Base-by-base conservation (phyloP, 2,113 vertebrate species). In the Bujurquina vittata region DNA sequence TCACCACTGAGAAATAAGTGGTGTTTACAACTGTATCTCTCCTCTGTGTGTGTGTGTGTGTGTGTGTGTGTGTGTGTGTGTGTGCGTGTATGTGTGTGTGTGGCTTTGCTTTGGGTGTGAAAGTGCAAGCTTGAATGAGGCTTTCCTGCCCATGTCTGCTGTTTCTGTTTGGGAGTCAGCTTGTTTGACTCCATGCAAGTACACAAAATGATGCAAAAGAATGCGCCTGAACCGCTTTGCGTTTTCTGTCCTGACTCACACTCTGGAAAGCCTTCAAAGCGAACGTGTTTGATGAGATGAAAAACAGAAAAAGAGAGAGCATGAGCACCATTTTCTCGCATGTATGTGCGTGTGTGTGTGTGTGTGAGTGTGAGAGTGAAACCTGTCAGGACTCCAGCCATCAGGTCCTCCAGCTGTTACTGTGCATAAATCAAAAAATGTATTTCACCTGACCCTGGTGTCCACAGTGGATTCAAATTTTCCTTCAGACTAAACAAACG, bases 211-310 rank as follows among this genome's bases (percentile, higher is more conserved):
- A 91, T 29, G 72, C 84, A 74, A 56, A 90, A 81, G 65, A 88
- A 77, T 80, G 83, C 78, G 69, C 83, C 55, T 56, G 80, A 85
- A 67, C 75, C 17, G 17, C 76, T 61, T 84, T 89, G 79, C 12
- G 26, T 31, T 75, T 65, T 72, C 73, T 23, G 69, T 43, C 56
- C 55, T 87, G 88, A 91, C 52, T 87, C 87, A 89, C 46, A 22
- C 29, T 46, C 52, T 88, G 89, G 89, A 88, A 65, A 58, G 46
- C 26, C 60, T 80, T 89, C 84, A 90, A 90, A 91, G 89, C 23
- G 35, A 72, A 80, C 12, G 26, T 10, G 40, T 80, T 10, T 23
- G 31, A 63, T 73, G 46, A 72, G 49, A 49, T 52, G 31, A 67
- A 37, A 31, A 59, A 35, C 26, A 55, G 11, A 52, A 20, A 55